A percentile compares a stretch with the other conserved stretches of the same genome.
These are phyloP conservation scores for Aspidapion aeneum DNA, from an alignment of 2,888 invertebrate genomes.

Conservation along the genomic window DNA sequence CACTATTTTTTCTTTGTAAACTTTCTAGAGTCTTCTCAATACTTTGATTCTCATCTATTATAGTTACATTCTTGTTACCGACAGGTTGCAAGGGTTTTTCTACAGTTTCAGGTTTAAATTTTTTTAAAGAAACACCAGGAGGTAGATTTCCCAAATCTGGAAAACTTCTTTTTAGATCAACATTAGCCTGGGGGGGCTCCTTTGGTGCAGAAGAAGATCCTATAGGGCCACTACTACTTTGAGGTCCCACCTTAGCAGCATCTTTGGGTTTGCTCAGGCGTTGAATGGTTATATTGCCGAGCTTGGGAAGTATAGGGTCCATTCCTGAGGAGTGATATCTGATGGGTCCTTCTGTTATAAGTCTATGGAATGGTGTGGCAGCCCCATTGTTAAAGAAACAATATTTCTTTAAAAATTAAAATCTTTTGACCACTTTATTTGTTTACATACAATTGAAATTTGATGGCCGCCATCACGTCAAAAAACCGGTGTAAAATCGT, in stretches of 20 bases:
- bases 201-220: background rate
- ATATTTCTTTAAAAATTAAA: no score
- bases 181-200: slow-evolving; percentile 14
- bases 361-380: no score
- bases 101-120: slow-evolving; percentile 33
- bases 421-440: no score
- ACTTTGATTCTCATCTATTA: background rate
- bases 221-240: slow-evolving; percentile 25
- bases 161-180: slow-evolving; percentile 32
- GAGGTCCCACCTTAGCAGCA: slow-evolving; percentile 31
- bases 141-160: slow-evolving; percentile 19
- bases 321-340: no score
- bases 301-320: slow-evolving; percentile 55
- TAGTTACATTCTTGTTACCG: background rate
- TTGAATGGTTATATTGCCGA: slow-evolving; percentile 60
- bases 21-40: background rate
- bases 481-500: background rate
- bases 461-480: background rate
- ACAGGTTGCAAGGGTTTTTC: background rate
- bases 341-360: no score
- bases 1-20: slow-evolving; percentile 30
- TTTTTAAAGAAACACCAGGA: slow-evolving; percentile 35
- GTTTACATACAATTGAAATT: background rate
- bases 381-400: no score
- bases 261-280: slow-evolving; percentile 46